These are phyloP conservation scores for Vidua macroura DNA, from an alignment of 2,113 vertebrate genomes.

Conservation along the genomic window DNA sequence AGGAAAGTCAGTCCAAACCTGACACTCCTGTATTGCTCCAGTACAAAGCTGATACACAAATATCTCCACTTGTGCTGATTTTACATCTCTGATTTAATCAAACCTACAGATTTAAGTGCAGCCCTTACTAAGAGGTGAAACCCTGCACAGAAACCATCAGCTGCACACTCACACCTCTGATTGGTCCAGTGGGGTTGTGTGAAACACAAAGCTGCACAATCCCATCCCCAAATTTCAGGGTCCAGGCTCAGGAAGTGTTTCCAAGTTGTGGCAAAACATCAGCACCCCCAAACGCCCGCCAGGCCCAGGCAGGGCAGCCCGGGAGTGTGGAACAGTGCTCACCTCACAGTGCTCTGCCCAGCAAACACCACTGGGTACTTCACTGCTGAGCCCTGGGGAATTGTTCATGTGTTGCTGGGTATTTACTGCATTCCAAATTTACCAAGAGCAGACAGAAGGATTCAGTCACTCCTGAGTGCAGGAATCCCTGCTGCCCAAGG, in stretches of 20 bases:
- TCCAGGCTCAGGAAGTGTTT: not conserved
- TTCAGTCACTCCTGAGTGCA: not conserved
- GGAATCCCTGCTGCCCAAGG: not conserved
- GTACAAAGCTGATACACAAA: not conserved
- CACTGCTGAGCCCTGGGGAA: not conserved
- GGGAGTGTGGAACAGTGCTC: not conserved
- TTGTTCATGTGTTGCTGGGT: not conserved
- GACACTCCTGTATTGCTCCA: not conserved
- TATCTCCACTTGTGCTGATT: not conserved
- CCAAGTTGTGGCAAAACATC: not conserved
- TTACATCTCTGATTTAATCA: not conserved
- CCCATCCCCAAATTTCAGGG: not conserved
- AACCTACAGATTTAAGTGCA: not conserved
- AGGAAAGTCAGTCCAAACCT: not conserved
- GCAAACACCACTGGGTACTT: not conserved
- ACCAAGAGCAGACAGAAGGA: not conserved
- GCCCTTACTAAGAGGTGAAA: not conserved
- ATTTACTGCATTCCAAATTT: not conserved
- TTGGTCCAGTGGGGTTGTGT: not conserved
- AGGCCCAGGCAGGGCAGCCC: not conserved
- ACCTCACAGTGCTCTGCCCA: not conserved
- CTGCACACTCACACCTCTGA: not conserved
- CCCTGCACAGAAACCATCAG: not conserved
- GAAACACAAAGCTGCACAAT: not conserved
- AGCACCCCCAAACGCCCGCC: accelerated